Evolutionary conservation across 2,888 invertebrate genomes (phyloP), one percentile per base, ranked within the genome.

Genomic region (Listrodromus nycthemerus): DNA sequence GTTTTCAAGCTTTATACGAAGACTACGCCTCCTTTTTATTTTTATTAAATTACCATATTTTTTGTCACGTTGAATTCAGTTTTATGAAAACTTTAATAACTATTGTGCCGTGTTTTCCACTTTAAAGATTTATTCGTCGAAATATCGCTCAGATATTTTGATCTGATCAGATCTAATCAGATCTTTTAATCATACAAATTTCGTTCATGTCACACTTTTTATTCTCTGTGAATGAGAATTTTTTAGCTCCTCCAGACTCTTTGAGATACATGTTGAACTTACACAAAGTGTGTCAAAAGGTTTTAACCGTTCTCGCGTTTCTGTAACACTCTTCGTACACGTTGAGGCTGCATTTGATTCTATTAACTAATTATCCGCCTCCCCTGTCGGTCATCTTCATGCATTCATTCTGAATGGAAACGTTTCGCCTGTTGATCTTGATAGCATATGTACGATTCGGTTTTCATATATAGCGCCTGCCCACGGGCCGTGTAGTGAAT

Each of bases 221-320:
- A 24, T 41, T 52, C 5, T 6, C 21, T 24, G 52, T 41, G 24
- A 37, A 21, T 6, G n/a, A 37, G 4, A 55, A 33, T 55, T 21
- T 52, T 24, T n/a, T 37, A 37, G 6, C 13, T 37, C 21, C 19
- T 8, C 55, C 10, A 19, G 41, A 16, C 37, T n/a, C 55, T 13
- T 55, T 71, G 24, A 41, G 55, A 55, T 70, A 55, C 70, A 70
- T 55, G 27, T 71, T 41, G 55, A 71, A 24, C 27, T 58, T 55
- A 8, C 37, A 71, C 37, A 7, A 1, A 7, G 24, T 16, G 16
- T 7, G 30, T 10, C 21, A 71, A 71, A 33, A 21, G 37, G 33
- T 33, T 4, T 33, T 2, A 10, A 37, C 52, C 13, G 21, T 33
- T n/a, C 19, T 21, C 50, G 19, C 41, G 21, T 71, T 55, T 21